Base-by-base conservation (phyloP, 2,888 invertebrate genomes). In the Zootermopsis nevadensis region DNA sequence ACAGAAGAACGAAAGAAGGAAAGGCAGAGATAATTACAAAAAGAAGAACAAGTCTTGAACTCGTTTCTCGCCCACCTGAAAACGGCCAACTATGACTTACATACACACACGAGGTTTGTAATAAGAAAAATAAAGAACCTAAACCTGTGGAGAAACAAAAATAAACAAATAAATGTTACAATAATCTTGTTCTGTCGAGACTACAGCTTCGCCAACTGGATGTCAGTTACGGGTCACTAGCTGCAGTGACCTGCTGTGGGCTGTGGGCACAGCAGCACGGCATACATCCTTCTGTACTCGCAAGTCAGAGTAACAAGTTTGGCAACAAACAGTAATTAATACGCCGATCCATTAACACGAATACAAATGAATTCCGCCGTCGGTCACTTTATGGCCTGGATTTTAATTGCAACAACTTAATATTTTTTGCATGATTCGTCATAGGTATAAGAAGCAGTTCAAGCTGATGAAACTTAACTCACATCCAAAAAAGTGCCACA, bases 151-250 rank as follows among this genome's bases (percentile, higher is more conserved):
- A 55, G 77, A 53, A 55, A 33, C 53, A 77, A 77, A 77, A 77
- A 77, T 77, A 77, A 77, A 77, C 77, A 77, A 77, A 77, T 77
- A 55, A 77, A 77, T 77, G 77, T 30, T 55, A 55, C 77, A 77
- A 77, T 77, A 77, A 77, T 77, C 77, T 77, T 77, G 77, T 55
- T 77, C 31, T 77, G 55, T 77, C 77, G 53, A 55, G 77, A 77
- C 53, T 55, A 77, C 77, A 31, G 77, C 38, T 42, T 42, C 76
- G 76, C 76, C 76, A 76, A 76, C 42, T 76, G 77, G 53, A 77
- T n/a, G 77, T 77, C 77, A 55, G 77, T 77, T n/a, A 77, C 77
- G 77, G 77, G 77, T 77, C 77, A 77, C 77, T 55, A 77, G 55
- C 19, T 77, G 31, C 55, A 27, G 35, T 55, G 77, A 48, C 77